Conservation (phyloP, 2,888 invertebrate species). For the Odiellus spinosus region DNA sequence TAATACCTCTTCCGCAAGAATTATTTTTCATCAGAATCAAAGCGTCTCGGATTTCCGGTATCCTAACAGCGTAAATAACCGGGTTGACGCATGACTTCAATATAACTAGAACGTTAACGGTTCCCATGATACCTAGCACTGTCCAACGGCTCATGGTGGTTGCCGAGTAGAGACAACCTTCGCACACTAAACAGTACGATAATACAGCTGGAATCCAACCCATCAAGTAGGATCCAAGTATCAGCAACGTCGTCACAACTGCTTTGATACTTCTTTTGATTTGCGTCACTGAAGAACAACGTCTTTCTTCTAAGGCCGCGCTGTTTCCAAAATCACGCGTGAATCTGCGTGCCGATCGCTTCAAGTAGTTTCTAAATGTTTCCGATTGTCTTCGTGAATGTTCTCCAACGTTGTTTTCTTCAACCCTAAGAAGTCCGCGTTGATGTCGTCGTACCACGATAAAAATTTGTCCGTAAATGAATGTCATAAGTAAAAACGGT, state of each 20-base stretch:
- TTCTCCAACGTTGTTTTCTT: too few species aligned
- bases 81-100: slow-evolving; percentile 46
- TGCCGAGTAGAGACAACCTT: slow-evolving; percentile 30
- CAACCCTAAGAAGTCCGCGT: slow-evolving; percentile 11
- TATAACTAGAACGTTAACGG: slow-evolving; percentile 40
- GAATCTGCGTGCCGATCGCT: too few species aligned
- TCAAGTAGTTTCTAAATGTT: too few species aligned
- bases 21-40: too few species aligned
- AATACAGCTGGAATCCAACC: slow-evolving; percentile 46
- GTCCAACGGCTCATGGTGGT: slow-evolving; percentile 10
- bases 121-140: slow-evolving; percentile 17
- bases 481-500: slow-evolving; percentile 41
- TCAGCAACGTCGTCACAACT: slow-evolving; percentile 6
- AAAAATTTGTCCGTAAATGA: slow-evolving; percentile 44
- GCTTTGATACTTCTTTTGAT: neutral
- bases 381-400: too few species aligned
- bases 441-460: slow-evolving; percentile 40
- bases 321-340: too few species aligned
- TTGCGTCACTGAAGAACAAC: neutral
- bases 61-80: slow-evolving; percentile 46
- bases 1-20: too few species aligned
- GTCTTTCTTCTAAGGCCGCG: neutral
- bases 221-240: slow-evolving; percentile 39
- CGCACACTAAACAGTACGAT: slow-evolving; percentile 40
- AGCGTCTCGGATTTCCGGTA: slow-evolving; percentile 41